These are phyloP conservation scores for Boulengeromyrus knoepffleri DNA, from an alignment of 2,113 vertebrate genomes.

Conservation along the genomic window DNA sequence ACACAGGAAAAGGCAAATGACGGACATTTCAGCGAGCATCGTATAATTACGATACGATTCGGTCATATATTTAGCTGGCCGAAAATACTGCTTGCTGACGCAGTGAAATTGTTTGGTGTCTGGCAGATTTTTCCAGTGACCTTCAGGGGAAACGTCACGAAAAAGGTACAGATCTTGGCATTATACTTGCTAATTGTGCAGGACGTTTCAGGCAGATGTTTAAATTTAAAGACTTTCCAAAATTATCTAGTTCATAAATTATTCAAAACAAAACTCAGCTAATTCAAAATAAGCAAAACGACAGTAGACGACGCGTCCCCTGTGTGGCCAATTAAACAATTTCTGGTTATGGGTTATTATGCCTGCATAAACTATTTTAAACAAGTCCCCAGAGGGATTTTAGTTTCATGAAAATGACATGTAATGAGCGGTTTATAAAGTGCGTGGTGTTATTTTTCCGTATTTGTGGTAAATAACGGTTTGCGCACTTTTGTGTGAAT, in stretches of 20 bases:
- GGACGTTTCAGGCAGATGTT: not conserved
- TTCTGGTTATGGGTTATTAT: not conserved
- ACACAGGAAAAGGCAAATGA: not conserved
- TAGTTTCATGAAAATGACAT: not conserved
- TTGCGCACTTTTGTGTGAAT: not conserved
- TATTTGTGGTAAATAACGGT: not conserved
- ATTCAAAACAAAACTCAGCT: not conserved
- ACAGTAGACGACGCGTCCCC: not conserved
- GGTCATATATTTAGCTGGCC: not conserved
- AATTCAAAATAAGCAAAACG: not conserved
- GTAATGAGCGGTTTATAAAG: not conserved
- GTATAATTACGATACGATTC: not conserved
- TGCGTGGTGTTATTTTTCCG: not conserved
- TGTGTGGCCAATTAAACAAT: conserved; percentile 2
- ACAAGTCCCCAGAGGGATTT: not conserved
- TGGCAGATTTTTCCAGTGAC: conserved; percentile 10
- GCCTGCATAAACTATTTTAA: not conserved
- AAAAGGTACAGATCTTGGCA: not conserved
- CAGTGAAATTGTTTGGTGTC: not conserved
- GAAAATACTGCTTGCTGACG: conserved; percentile 8
- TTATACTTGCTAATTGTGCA: not conserved
- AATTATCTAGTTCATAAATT: not conserved
- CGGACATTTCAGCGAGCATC: not conserved
- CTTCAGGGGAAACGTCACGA: not conserved
- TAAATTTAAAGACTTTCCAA: not conserved